Evolutionary conservation across 2,113 vertebrate genomes (phyloP).

Genomic region (Hippocampus comes): DNA sequence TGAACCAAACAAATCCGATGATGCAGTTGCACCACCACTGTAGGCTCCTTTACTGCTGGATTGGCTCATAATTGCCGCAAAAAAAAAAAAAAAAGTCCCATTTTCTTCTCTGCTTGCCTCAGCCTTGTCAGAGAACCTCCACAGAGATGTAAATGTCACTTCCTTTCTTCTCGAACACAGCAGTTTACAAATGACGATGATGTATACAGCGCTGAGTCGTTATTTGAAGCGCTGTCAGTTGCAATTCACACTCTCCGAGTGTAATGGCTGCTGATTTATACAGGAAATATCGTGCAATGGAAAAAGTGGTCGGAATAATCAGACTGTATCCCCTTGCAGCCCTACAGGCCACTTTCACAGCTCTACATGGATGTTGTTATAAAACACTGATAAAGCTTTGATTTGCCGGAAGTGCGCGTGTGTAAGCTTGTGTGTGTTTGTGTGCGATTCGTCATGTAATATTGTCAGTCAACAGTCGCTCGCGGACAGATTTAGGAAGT

Average conservation of each 20-base stretch:
- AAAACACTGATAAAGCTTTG: conserved; percentile 30
- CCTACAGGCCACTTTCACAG: conserved; percentile 32
- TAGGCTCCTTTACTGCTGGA: background rate
- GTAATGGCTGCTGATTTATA: conserved; percentile 50
- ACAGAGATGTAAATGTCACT: conserved; percentile 22
- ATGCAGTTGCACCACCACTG: conserved; percentile 3
- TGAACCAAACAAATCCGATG: conserved; percentile 2
- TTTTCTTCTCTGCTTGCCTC: conserved; percentile 15
- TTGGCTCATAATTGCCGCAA: conserved; percentile 10
- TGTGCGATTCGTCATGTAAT: background rate
- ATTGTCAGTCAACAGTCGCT: conserved; percentile 16
- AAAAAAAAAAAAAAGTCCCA: background rate
- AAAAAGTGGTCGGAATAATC: conserved; percentile 48
- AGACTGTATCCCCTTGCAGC: conserved; percentile 11
- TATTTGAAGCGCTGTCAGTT: conserved; percentile 28
- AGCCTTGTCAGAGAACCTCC: conserved; percentile 16
- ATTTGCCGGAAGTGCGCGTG: conserved; percentile 21
- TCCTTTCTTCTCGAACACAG: conserved; percentile 10
- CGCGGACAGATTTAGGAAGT: conserved; percentile 23
- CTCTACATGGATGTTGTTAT: conserved; percentile 38
- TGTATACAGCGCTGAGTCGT: conserved; percentile 20
- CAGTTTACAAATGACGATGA: conserved; percentile 15
- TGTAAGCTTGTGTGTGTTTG: conserved; percentile 2
- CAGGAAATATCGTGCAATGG: conserved; percentile 42
- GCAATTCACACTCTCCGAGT: conserved; percentile 9